phyloP scores from a whole-genome alignment of 2,797 vertebrate genomes.

The Sebastes variabilis region DNA sequence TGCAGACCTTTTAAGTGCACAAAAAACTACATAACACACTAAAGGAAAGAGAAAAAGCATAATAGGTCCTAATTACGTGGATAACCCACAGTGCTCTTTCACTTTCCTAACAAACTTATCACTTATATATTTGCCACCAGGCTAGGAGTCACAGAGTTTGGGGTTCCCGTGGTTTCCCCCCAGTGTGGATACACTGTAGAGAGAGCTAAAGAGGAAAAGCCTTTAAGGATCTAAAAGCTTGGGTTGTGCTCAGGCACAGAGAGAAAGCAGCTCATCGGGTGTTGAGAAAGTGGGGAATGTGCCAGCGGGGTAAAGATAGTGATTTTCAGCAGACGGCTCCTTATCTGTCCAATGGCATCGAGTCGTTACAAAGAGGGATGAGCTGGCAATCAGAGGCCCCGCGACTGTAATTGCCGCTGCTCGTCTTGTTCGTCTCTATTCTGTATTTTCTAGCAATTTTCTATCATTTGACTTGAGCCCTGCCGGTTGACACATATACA shows the following conservation, averaged over 20 bases:
- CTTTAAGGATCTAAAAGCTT: constrained; percentile 34
- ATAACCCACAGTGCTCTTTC: background rate
- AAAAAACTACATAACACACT: no score
- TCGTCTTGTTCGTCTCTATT: constrained; percentile 17
- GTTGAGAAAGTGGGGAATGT: constrained; percentile 23
- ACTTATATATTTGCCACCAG: constrained; percentile 6
- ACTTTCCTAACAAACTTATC: background rate
- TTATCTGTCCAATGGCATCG: constrained; percentile 24
- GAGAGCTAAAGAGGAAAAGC: constrained; percentile 1
- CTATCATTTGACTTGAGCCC: background rate
- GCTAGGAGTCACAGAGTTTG: background rate
- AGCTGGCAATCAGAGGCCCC: constrained; percentile 20
- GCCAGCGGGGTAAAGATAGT: constrained; percentile 36
- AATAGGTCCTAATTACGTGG: no score
- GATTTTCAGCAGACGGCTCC: constrained; percentile 46
- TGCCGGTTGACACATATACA: background rate
- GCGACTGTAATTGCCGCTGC: constrained; percentile 16
- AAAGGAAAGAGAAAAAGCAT: no score
- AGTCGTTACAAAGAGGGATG: constrained; percentile 9
- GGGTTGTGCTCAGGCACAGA: constrained; percentile 11
- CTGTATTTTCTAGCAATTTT: constrained; percentile 10
- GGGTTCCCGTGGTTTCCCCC: background rate
- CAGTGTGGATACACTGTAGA: background rate
- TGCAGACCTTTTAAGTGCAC: no score
- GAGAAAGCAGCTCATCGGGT: constrained; percentile 41